phyloP scores from a whole-genome alignment of 2,113 vertebrate species.

The Chlamydotis undulata region DNA sequence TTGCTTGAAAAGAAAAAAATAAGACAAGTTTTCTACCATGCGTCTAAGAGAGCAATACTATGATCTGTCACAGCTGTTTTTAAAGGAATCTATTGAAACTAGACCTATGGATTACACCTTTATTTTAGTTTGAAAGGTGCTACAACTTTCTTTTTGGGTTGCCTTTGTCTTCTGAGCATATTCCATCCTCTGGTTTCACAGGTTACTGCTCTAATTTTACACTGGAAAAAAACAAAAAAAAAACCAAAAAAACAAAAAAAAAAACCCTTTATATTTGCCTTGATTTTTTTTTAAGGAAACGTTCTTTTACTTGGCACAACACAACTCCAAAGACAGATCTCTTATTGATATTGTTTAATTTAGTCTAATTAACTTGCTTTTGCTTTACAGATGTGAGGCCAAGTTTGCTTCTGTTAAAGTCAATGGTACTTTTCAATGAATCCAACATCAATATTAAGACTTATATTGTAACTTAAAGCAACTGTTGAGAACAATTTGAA shows the following conservation, averaged over 20 bases:
- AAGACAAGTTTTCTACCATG: not conserved
- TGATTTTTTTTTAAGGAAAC: not conserved
- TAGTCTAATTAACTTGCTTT: not conserved
- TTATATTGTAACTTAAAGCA: not conserved
- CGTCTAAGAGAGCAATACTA: not conserved
- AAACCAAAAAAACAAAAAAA: too few relatives aligned
- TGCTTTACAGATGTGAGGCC: not conserved
- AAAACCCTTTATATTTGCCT: not conserved
- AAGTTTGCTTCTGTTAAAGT: not conserved
- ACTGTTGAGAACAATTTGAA: not conserved
- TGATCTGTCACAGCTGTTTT: not conserved
- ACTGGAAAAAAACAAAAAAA: not conserved
- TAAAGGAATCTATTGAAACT: not conserved
- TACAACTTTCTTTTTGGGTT: not conserved
- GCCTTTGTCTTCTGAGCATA: not conserved
- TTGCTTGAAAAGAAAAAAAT: not conserved
- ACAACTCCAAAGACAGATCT: not conserved
- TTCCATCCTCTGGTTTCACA: not conserved
- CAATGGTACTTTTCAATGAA: not conserved
- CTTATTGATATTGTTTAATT: not conserved
- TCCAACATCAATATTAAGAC: not conserved
- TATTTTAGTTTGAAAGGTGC: not conserved
- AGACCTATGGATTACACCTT: not conserved
- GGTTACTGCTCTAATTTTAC: not conserved
- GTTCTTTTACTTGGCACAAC: not conserved